Percentiles rank a stretch among this genome's conserved stretches.
These are phyloP conservation scores for Lagocephalus sceleratus DNA, from an alignment of 2,797 vertebrate species.

Conservation along the genomic window DNA sequence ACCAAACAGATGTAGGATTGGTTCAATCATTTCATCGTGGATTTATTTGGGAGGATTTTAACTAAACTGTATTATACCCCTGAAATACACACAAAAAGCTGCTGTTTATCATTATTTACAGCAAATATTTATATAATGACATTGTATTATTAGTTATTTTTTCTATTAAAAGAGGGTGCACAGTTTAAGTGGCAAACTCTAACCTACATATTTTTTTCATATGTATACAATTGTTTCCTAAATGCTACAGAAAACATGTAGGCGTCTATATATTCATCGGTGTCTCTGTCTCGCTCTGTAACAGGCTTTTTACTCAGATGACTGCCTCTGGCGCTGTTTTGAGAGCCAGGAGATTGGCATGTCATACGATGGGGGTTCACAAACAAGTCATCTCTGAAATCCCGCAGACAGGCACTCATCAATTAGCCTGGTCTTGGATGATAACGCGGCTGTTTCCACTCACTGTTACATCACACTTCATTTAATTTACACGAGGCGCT, in stretches of 20 bases:
- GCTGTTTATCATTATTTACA: too few species aligned
- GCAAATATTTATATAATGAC: too few species aligned
- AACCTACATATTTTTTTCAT: conserved; percentile 17
- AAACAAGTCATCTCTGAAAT: conserved; percentile 63
- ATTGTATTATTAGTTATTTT: too few species aligned
- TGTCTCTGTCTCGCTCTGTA: conserved; percentile 33
- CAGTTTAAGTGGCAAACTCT: conserved; percentile 5
- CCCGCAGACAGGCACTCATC: conserved; percentile 49
- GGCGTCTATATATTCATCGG: conserved; percentile 42
- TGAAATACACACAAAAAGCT: too few species aligned
- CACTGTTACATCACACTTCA: conserved; percentile 46
- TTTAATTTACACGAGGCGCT: conserved; percentile 42
- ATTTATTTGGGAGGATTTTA: too few species aligned
- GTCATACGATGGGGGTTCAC: conserved; percentile 47
- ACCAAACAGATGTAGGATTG: too few species aligned
- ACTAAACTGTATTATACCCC: too few species aligned
- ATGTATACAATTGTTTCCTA: conserved; percentile 23
- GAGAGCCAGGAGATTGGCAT: conserved; percentile 45
- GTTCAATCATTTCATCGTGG: too few species aligned
- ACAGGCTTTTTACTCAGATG: conserved; percentile 55
- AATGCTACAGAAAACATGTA: conserved; percentile 31
- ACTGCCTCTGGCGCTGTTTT: conserved; percentile 42
- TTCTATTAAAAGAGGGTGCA: background rate
- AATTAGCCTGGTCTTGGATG: conserved; percentile 56
- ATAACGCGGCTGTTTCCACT: conserved; percentile 53